Base-by-base conservation (phyloP, 1,140 invertebrate genomes). In the Heliothis virescens region DNA sequence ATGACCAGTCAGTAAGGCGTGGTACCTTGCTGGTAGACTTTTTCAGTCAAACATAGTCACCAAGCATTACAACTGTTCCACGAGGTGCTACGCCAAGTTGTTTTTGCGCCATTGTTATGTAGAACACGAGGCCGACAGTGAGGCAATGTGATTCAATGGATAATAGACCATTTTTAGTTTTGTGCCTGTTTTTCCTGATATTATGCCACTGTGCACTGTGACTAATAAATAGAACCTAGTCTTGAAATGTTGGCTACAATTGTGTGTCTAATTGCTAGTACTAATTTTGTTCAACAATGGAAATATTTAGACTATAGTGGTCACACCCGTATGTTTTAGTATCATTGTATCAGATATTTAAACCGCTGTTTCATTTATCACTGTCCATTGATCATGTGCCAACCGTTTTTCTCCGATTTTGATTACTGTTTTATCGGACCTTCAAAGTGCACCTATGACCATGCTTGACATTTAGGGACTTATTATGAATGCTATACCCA, bases 81-180 rank as follows among this genome's bases (percentile, higher is more conserved):
- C 21, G 21, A 26, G 21, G 15, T 10, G 4, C 15, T 53, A 53
- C 67, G 13, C 13, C 52, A 26, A 57, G 52, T 75, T 75, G 52
- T 75, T 75, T 75, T 75, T 75, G 41, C 18, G 34, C 72, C 50
- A 75, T 75, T 75, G 72, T 75, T 75, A 62, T 62, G 57, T 74
- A 74, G 72, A 48, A 48, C 26, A 75, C 57, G 72, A 75, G 72
- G 72, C 41, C 55, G 34, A 59, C 53, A 16, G 41, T 75, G 72
- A 75, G 10, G 72, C 72, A 75, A 75, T 62, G 52, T 34, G 34
- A 75, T 60, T 62, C 57, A 75, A 75, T 75, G 41, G 57, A 75
- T 75, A 75, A 62, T 72, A 62, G 55, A 62, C n/a, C 59, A 62
- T 75, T 75, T 62, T 75, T 75, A 75, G 34, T 62, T 47, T 75